Conservation (phyloP, 2,113 vertebrate species). For the Ploceus nigricollis region DNA sequence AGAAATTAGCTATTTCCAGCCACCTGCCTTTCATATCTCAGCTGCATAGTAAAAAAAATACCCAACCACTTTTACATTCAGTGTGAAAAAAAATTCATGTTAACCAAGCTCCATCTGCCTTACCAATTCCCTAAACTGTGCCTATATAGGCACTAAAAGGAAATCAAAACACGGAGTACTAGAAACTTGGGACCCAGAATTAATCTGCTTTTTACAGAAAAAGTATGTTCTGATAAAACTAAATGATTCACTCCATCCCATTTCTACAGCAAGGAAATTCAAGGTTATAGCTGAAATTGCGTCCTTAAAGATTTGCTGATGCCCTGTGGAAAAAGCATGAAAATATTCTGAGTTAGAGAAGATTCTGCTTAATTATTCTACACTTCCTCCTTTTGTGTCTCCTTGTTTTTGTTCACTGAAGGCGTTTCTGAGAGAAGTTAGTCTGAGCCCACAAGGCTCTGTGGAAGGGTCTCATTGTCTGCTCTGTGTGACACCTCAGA, state of each 20-base stretch:
- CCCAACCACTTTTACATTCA: constrained; percentile 23
- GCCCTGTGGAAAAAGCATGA: constrained; percentile 11
- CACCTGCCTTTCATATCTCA: constrained; percentile 30
- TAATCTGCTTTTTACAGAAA: constrained; percentile 43
- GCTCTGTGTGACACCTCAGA: neutral
- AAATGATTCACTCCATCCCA: neutral
- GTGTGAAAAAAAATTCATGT: neutral
- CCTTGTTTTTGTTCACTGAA: neutral
- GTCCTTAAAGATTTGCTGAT: constrained; percentile 17
- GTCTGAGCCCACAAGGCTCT: neutral
- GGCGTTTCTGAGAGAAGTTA: neutral
- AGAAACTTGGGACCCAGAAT: constrained; percentile 40
- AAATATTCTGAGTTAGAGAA: constrained; percentile 7
- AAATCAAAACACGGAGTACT: constrained; percentile 52
- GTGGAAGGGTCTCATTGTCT: neutral
- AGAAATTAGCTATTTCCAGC: constrained; percentile 26
- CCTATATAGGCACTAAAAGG: constrained; percentile 31
- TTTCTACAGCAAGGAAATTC: constrained; percentile 25
- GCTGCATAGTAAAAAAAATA: constrained; percentile 22
- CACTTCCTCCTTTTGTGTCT: constrained; percentile 2
- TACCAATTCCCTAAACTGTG: constrained; percentile 38
- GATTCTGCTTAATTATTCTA: constrained; percentile 19
- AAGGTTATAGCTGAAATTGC: constrained; percentile 35
- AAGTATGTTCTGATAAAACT: constrained; percentile 41
- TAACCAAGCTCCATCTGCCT: constrained; percentile 47